phyloP scores from a whole-genome alignment of 2,797 vertebrate genomes.

The Pseudochirops cupreus region DNA sequence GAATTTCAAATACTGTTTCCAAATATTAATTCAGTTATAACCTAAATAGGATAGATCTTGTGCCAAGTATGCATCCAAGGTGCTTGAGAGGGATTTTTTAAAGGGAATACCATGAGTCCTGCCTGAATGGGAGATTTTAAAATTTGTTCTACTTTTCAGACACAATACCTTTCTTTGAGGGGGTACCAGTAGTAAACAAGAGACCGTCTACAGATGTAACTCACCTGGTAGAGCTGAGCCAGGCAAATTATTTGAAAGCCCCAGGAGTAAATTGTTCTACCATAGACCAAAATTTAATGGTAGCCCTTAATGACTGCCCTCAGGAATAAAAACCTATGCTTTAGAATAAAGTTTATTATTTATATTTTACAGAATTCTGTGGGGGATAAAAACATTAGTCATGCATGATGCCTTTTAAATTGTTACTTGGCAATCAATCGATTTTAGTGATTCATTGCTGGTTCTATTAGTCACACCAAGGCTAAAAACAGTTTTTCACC shows the following conservation, averaged over 20 bases:
- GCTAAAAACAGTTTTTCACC: background rate
- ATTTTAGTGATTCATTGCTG: background rate
- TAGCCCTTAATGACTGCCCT: background rate
- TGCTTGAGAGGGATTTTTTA: background rate
- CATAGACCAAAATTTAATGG: background rate
- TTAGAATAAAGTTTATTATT: background rate
- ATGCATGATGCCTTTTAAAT: constrained; percentile 2
- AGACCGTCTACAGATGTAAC: background rate
- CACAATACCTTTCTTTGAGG: background rate
- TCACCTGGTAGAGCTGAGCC: background rate
- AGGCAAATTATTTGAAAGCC: background rate
- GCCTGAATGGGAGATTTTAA: background rate
- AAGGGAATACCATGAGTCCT: background rate
- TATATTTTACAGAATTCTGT: background rate
- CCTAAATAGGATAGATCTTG: constrained; percentile 51
- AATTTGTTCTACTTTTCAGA: background rate
- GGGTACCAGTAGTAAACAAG: background rate
- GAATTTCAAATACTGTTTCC: constrained; percentile 42
- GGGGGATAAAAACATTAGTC: background rate
- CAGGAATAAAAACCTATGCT: background rate
- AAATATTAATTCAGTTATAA: constrained; percentile 8
- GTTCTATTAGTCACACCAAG: background rate
- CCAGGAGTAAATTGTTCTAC: background rate
- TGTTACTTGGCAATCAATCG: background rate
- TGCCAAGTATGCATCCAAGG: constrained; percentile 15